phyloP scores from a whole-genome alignment of 2,113 vertebrate species.

The Psilopsiagon aurifrons region DNA sequence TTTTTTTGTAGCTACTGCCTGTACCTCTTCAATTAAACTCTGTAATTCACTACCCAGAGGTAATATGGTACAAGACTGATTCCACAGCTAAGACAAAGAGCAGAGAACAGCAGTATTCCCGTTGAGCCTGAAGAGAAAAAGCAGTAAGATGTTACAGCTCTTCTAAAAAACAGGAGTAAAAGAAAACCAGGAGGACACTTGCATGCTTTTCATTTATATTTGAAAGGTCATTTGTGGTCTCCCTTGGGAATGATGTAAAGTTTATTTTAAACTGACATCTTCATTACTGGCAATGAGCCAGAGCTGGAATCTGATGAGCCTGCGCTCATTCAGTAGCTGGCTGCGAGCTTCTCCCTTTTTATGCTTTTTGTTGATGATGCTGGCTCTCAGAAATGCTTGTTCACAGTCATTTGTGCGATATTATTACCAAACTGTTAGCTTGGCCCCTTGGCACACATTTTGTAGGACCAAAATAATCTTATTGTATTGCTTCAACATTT shows the following conservation, averaged over 20 bases:
- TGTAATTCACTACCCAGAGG: neutral
- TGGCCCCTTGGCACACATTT: conserved; percentile 8
- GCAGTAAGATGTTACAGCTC: neutral
- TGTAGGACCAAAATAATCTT: conserved; percentile 25
- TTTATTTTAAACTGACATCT: conserved; percentile 46
- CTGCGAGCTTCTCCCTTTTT: neutral
- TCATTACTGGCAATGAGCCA: conserved; percentile 40
- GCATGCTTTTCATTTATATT: conserved; percentile 58
- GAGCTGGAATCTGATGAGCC: conserved; percentile 59
- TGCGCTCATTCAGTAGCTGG: neutral
- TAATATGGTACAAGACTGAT: neutral
- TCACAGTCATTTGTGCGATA: conserved; percentile 17
- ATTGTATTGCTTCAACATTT: conserved; percentile 10
- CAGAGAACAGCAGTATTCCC: neutral
- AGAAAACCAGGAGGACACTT: conserved; percentile 7
- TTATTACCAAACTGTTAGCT: conserved; percentile 53
- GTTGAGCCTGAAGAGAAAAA: neutral
- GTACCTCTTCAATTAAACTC: neutral
- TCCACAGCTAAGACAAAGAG: neutral
- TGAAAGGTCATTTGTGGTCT: conserved; percentile 44
- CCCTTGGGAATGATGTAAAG: conserved; percentile 8
- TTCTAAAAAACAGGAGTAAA: neutral
- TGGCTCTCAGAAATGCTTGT: conserved; percentile 56
- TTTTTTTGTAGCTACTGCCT: neutral
- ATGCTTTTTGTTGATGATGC: conserved; percentile 5